These are phyloP conservation scores for Diorhabda elongata DNA, from an alignment of 1,140 invertebrate species.

Conservation along the genomic window DNA sequence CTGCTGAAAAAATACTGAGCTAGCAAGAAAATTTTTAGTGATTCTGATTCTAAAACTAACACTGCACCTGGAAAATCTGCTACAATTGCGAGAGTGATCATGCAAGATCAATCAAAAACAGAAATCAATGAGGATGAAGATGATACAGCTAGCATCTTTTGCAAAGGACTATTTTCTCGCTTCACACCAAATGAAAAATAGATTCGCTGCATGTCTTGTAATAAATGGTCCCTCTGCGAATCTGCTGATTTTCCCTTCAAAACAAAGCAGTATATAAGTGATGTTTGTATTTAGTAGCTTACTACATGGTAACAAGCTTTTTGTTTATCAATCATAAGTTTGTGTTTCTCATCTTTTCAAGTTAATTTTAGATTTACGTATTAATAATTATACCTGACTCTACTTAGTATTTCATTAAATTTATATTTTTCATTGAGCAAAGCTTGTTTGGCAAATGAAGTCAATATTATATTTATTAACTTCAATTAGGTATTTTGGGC, in stretches of 20 bases:
- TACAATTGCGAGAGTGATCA: too few relatives aligned
- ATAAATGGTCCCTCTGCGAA: constrained; percentile 9
- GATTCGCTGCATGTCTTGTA: constrained; percentile 11
- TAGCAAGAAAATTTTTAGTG: neutral
- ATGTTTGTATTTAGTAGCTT: neutral
- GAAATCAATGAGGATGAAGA: neutral
- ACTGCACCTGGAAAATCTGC: neutral
- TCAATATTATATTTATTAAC: too few relatives aligned
- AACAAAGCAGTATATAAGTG: neutral
- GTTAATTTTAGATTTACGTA: neutral
- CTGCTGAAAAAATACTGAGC: neutral
- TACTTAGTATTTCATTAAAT: neutral
- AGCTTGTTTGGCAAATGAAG: too few relatives aligned
- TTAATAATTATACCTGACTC: neutral
- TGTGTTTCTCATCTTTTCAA: neutral
- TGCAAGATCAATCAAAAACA: too few relatives aligned
- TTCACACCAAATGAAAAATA: constrained; percentile 7
- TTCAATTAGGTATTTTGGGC: too few relatives aligned
- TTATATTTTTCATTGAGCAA: too few relatives aligned
- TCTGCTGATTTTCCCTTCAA: neutral
- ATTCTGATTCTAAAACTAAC: neutral
- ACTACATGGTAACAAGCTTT: neutral
- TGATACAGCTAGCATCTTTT: constrained; percentile 7
- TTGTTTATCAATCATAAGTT: neutral
- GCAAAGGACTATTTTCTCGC: constrained; percentile 9